Percentiles rank a stretch among this genome's conserved stretches.
phyloP scores from a whole-genome alignment of 2,113 vertebrate genomes.

The Chrysemys picta region DNA sequence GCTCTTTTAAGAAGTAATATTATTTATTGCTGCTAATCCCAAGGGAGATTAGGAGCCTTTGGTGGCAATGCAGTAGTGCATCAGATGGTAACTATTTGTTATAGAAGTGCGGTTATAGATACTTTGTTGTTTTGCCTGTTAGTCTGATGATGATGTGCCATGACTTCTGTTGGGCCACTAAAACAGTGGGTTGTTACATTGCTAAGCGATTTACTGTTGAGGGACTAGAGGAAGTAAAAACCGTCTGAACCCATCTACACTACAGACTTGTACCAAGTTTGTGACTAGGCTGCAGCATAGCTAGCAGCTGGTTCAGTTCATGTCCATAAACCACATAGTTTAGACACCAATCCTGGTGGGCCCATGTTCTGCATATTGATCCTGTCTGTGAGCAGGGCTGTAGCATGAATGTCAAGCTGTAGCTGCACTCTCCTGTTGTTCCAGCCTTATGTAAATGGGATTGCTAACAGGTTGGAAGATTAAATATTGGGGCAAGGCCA shows the following conservation, averaged over 20 bases:
- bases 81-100: conserved; percentile 64
- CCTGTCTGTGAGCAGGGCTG: background rate
- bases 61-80: conserved; percentile 43
- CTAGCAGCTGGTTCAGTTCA: background rate
- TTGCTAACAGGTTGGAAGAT: background rate
- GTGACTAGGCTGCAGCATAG: background rate
- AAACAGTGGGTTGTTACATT: background rate
- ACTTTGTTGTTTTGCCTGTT: conserved; percentile 50
- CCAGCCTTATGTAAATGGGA: background rate
- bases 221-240: conserved; percentile 7
- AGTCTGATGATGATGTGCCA: conserved; percentile 19
- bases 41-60: conserved; percentile 42
- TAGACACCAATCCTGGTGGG: background rate
- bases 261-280: background rate
- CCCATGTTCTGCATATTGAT: background rate
- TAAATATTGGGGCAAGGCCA: background rate
- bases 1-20: conserved; percentile 36
- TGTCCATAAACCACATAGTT: background rate
- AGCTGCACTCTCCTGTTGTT: background rate
- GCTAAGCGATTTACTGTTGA: background rate
- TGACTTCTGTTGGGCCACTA: conserved; percentile 25
- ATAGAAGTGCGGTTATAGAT: conserved; percentile 47
- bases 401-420: background rate
- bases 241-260: background rate
- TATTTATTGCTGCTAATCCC: conserved; percentile 55